A percentile compares a stretch with the other conserved stretches of the same genome.
Conservation (phyloP, 1,140 invertebrate species). For the Oedothorax gibbosus region DNA sequence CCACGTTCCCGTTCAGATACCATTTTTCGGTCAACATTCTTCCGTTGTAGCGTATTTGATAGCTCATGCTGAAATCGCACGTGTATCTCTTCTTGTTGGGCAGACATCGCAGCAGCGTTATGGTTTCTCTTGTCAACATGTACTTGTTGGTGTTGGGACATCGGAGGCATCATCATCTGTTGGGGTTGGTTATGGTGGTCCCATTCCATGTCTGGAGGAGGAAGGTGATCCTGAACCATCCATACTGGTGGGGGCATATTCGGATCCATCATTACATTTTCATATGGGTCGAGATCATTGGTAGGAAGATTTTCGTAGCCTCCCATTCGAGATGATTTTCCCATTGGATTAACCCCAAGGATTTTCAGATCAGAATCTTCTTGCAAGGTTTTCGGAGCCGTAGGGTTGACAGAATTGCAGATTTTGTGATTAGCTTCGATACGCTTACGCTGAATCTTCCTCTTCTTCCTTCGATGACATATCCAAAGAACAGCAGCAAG, state of each 20-base stretch:
- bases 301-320: slow-evolving; percentile 66
- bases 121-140: slow-evolving; percentile 32
- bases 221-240: slow-evolving; percentile 51
- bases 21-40: slow-evolving; percentile 30
- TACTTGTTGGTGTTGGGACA: neutral
- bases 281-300: slow-evolving; percentile 65
- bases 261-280: slow-evolving; percentile 42
- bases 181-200: slow-evolving; percentile 43
- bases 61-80: slow-evolving; percentile 57
- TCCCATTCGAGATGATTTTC: slow-evolving; percentile 70
- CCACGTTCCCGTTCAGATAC: slow-evolving; percentile 59
- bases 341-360: slow-evolving; percentile 70
- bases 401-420: slow-evolving; percentile 50
- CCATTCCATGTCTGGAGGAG: slow-evolving; percentile 41
- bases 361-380: slow-evolving; percentile 57
- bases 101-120: slow-evolving; percentile 19
- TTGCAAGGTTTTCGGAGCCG: slow-evolving; percentile 32
- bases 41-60: slow-evolving; percentile 45
- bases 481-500: slow-evolving; percentile 76
- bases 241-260: slow-evolving; percentile 38
- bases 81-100: slow-evolving; percentile 42
- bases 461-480: slow-evolving; percentile 46
- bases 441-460: slow-evolving; percentile 40
- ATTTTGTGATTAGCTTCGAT: slow-evolving; percentile 59
- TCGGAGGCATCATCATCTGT: slow-evolving; percentile 26